phyloP scores from a whole-genome alignment of 2,113 vertebrate species.

The Spermophilus dauricus region DNA sequence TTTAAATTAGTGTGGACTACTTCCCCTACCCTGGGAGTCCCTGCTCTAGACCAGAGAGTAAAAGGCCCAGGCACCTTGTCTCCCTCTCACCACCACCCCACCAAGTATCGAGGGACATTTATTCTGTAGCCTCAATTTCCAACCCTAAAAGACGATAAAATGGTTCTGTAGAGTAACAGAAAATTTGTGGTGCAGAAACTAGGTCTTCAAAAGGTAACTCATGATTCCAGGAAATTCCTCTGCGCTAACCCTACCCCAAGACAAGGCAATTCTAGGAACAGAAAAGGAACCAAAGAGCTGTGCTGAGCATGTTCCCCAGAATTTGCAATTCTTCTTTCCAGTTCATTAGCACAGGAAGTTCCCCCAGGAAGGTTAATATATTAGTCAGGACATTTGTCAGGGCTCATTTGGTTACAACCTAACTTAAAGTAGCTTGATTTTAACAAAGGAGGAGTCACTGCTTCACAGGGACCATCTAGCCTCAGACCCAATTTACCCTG shows the following conservation, averaged over 20 bases:
- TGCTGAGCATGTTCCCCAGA: rapidly evolving
- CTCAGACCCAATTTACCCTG: too few species aligned
- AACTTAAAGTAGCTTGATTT: neutral
- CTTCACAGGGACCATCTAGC: neutral
- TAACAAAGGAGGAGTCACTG: too few species aligned
- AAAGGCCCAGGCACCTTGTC: too few species aligned
- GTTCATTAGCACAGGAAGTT: neutral
- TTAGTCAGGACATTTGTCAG: neutral
- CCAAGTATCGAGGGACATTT: neutral
- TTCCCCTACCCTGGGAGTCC: too few species aligned
- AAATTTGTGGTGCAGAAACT: neutral
- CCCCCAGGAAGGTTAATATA: neutral
- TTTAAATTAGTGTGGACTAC: too few species aligned
- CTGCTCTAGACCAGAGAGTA: too few species aligned
- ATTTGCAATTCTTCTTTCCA: neutral
- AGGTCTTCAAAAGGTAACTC: neutral
- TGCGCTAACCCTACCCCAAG: neutral
- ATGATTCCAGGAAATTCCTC: neutral
- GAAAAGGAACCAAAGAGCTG: neutral
- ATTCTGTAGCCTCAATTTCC: neutral
- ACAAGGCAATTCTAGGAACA: neutral
- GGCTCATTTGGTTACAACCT: neutral
- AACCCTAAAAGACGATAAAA: neutral
- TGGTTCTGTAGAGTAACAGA: neutral
- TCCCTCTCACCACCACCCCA: neutral